Conservation (phyloP, 2,797 vertebrate genomes). For the Sebastes minor region DNA sequence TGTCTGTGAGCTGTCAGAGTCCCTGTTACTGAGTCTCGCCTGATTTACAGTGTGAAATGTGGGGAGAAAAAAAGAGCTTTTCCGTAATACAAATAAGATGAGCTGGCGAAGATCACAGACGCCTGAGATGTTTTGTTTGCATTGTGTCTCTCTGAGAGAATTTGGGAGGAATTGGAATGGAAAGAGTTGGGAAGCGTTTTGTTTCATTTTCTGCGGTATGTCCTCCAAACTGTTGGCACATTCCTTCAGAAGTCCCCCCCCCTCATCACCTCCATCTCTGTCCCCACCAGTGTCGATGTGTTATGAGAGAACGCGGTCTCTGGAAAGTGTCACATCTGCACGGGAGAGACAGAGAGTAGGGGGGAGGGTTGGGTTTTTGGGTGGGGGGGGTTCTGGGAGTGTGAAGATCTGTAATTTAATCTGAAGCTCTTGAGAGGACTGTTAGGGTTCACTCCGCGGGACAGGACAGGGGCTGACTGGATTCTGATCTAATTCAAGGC, state of each 20-base stretch:
- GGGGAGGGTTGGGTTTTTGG: neutral
- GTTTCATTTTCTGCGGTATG: slow-evolving; percentile 48
- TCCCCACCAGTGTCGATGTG: slow-evolving; percentile 54
- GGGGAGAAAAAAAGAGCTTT: slow-evolving; percentile 33
- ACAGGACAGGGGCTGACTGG: slow-evolving; percentile 51
- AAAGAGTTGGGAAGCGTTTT: slow-evolving; percentile 21
- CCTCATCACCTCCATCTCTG: slow-evolving; percentile 33
- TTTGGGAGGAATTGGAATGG: slow-evolving; percentile 11
- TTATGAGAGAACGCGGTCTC: slow-evolving; percentile 66
- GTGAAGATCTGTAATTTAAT: slow-evolving; percentile 79
- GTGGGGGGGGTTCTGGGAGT: slow-evolving; percentile 57
- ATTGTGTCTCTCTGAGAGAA: slow-evolving; percentile 26
- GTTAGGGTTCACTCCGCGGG: slow-evolving; percentile 64
- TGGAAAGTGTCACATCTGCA: slow-evolving; percentile 78
- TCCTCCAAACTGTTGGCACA: slow-evolving; percentile 55
- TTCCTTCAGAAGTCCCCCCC: slow-evolving; percentile 21
- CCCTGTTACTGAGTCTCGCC: slow-evolving; percentile 23
- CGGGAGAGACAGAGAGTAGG: slow-evolving; percentile 46
- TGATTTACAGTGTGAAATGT: slow-evolving; percentile 63
- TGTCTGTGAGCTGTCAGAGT: slow-evolving; percentile 59
- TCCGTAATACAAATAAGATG: slow-evolving; percentile 56
- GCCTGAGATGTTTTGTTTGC: slow-evolving; percentile 62
- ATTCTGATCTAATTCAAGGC: slow-evolving; percentile 69
- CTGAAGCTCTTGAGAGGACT: slow-evolving; percentile 67
- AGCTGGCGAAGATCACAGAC: slow-evolving; percentile 64